Evolutionary conservation across 2,797 vertebrate species (phyloP).

Genomic region (Phrynocephalus guinanensis): DNA sequence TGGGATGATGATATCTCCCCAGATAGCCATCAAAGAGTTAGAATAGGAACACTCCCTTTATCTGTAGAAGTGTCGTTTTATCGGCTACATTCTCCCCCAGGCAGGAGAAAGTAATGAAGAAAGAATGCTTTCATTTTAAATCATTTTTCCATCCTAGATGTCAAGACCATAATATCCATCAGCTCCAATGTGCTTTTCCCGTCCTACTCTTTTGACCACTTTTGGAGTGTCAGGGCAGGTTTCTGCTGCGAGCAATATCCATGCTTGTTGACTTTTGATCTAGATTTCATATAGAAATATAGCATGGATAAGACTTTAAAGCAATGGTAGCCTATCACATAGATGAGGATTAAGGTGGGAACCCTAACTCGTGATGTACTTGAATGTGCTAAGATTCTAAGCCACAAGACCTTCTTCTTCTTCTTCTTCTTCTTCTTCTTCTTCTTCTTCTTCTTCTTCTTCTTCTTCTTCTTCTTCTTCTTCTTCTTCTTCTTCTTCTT

Average conservation of each 20-base stretch:
- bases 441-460: too few species aligned
- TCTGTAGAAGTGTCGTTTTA: not conserved
- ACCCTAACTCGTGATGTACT: too few species aligned
- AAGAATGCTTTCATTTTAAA: slow-evolving; percentile 1
- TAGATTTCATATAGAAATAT: not conserved
- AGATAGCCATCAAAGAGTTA: slow-evolving; percentile 17
- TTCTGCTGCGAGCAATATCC: not conserved
- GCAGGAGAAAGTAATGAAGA: slow-evolving; percentile 9
- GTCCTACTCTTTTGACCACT: not conserved
- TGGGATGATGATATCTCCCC: slow-evolving; percentile 48
- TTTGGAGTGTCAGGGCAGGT: too few species aligned
- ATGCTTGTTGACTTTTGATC: too few species aligned
- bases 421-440: too few species aligned
- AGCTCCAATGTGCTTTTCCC: not conserved
- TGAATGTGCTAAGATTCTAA: too few species aligned
- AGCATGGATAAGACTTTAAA: not conserved
- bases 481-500: too few species aligned
- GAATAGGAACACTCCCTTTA: slow-evolving; percentile 12
- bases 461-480: too few species aligned
- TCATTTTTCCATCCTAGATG: not conserved
- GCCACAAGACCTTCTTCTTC: too few species aligned
- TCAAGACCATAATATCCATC: not conserved
- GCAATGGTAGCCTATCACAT: not conserved
- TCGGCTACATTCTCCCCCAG: slow-evolving; percentile 3
- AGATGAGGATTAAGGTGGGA: not conserved